phyloP scores from a whole-genome alignment of 2,113 vertebrate species.

The Octodon degus region DNA sequence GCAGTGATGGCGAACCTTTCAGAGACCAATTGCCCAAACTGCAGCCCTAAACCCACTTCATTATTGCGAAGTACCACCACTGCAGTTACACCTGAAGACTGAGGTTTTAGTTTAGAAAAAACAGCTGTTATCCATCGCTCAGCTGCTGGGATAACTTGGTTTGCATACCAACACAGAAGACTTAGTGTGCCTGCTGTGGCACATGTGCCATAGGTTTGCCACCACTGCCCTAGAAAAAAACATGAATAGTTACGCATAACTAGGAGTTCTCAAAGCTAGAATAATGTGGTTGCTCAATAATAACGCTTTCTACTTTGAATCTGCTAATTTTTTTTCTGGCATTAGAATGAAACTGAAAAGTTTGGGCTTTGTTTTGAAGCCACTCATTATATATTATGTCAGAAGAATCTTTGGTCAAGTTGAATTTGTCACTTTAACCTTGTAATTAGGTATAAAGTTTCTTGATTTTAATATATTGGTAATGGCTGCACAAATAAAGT shows the following conservation, averaged over 20 bases:
- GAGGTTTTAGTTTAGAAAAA: neutral
- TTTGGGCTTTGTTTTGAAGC: neutral
- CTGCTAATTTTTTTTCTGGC: slow-evolving; percentile 8
- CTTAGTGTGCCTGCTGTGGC: neutral
- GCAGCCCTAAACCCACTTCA: neutral
- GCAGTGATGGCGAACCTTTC: neutral
- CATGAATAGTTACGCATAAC: slow-evolving; percentile 13
- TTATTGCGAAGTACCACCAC: neutral
- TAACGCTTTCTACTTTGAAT: slow-evolving; percentile 42
- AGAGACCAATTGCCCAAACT: neutral
- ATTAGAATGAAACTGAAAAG: slow-evolving; percentile 47
- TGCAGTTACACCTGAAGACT: neutral
- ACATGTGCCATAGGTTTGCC: neutral
- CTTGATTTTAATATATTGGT: slow-evolving; percentile 43
- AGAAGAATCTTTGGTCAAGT: slow-evolving; percentile 38
- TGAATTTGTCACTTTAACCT: slow-evolving; percentile 41
- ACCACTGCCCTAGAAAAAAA: neutral
- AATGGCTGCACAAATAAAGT: slow-evolving; percentile 1
- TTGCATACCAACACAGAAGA: neutral
- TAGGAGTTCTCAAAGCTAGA: slow-evolving; percentile 40
- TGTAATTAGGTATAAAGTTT: slow-evolving; percentile 25
- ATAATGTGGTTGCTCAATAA: neutral
- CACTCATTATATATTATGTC: neutral
- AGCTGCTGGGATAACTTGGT: neutral
- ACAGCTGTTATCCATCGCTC: neutral